Percentiles rank a stretch among this genome's conserved stretches.
Conservation (phyloP, 2,113 vertebrate species). For the Rana temporaria region DNA sequence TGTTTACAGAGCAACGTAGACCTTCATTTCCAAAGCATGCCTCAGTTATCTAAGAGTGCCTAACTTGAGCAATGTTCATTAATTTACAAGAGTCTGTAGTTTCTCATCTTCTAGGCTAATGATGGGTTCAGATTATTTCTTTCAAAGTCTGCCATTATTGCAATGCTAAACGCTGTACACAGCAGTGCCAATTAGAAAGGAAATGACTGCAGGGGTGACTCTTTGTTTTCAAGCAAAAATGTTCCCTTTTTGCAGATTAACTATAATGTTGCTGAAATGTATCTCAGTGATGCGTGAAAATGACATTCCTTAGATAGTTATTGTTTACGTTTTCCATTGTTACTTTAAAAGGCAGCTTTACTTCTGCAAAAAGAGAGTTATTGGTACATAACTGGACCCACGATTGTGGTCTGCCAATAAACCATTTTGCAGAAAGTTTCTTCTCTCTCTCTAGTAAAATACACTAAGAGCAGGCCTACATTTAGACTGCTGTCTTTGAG, state of each 20-base stretch:
- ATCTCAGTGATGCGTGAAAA: too few relatives aligned
- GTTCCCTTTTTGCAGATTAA: slow-evolving; percentile 19
- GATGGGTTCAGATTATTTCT: slow-evolving; percentile 34
- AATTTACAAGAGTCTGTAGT: slow-evolving; percentile 19
- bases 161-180: slow-evolving; percentile 22
- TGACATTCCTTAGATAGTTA: too few relatives aligned
- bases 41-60: not conserved
- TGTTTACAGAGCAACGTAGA: slow-evolving; percentile 7
- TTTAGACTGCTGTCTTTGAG: too few relatives aligned
- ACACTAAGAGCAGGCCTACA: too few relatives aligned
- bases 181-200: slow-evolving; percentile 49
- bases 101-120: slow-evolving; percentile 47
- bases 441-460: too few relatives aligned
- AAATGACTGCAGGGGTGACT: slow-evolving; percentile 43
- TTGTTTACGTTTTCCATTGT: too few relatives aligned
- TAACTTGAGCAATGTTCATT: slow-evolving; percentile 39
- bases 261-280: not conserved
- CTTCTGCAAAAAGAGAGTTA: too few relatives aligned
- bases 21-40: slow-evolving; percentile 12
- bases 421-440: too few relatives aligned
- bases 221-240: slow-evolving; percentile 37
- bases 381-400: too few relatives aligned
- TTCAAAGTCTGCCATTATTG: slow-evolving; percentile 35
- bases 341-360: too few relatives aligned
- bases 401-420: too few relatives aligned